Conservation (phyloP, 1,140 invertebrate species). For the Drosophila sulfurigaster region DNA sequence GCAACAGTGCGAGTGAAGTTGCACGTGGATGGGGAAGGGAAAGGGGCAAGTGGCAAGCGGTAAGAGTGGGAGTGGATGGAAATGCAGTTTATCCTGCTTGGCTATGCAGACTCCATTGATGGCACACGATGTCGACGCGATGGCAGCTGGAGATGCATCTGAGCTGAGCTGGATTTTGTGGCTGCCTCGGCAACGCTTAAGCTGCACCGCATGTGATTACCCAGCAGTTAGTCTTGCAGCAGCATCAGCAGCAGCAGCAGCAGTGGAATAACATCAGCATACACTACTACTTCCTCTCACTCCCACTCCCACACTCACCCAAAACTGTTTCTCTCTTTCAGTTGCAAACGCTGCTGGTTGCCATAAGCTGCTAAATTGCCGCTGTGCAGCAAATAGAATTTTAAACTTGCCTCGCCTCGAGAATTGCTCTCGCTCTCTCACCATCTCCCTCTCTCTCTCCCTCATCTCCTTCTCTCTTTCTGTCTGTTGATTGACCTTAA, state of each 20-base stretch:
- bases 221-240: conserved; percentile 73
- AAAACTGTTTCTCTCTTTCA: too few relatives aligned
- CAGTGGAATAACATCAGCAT: conserved; percentile 66
- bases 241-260: conserved; percentile 25
- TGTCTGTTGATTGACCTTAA: conserved; percentile 73
- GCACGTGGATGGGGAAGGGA: too few relatives aligned
- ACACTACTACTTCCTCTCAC: conserved; percentile 11
- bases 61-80: conserved; percentile 19
- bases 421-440: background rate
- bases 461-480: background rate
- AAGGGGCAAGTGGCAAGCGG: background rate
- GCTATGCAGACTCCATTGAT: conserved; percentile 64
- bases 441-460: background rate
- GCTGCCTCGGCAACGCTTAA: conserved; percentile 67
- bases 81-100: conserved; percentile 25
- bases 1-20: conserved; percentile 24
- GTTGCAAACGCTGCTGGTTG: conserved; percentile 1
- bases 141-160: conserved; percentile 43
- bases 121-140: conserved; percentile 59
- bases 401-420: conserved; percentile 54
- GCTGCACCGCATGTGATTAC: conserved; percentile 80
- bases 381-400: conserved; percentile 80
- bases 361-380: conserved; percentile 70
- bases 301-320: background rate
- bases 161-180: conserved; percentile 40